Percentiles rank a stretch among this genome's conserved stretches.
Conservation (phyloP, 2,888 invertebrate genomes). For the Furcula furcula region DNA sequence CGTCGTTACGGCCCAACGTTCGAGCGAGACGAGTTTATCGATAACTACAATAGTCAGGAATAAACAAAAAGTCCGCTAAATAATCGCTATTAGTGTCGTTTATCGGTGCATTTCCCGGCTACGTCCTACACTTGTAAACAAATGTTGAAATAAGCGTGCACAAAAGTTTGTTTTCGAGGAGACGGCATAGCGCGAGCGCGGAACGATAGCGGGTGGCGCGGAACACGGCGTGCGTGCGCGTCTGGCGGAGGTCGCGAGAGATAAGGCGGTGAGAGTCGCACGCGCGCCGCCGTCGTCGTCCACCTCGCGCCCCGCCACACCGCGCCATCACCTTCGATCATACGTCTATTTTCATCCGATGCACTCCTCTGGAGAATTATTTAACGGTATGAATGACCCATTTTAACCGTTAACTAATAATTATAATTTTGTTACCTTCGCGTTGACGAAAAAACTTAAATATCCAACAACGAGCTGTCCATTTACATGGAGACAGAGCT, state of each 20-base stretch:
- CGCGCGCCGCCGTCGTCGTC: constrained; percentile 58
- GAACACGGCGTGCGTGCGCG: constrained; percentile 72
- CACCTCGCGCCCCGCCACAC: constrained; percentile 57
- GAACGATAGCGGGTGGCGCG: constrained; percentile 44
- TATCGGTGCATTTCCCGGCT: constrained; percentile 64
- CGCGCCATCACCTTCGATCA: constrained; percentile 63
- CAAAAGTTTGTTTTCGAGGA: constrained; percentile 56
- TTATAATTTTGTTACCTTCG: constrained; percentile 8
- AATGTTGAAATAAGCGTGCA: constrained; percentile 55
- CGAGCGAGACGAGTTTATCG: constrained; percentile 22
- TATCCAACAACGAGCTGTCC: background rate
- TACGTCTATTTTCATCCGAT: constrained; percentile 71
- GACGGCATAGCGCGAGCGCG: constrained; percentile 71
- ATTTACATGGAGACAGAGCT: constrained; percentile 1
- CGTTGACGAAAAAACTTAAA: constrained; percentile 5
- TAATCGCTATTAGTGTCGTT: constrained; percentile 36
- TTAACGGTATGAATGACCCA: constrained; percentile 71
- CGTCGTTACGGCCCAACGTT: constrained; percentile 51
- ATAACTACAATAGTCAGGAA: constrained; percentile 12
- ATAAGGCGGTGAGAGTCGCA: constrained; percentile 80
- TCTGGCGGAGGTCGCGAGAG: constrained; percentile 80
- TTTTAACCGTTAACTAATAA: constrained; percentile 37
- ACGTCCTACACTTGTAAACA: constrained; percentile 57
- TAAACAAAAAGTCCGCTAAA: constrained; percentile 14
- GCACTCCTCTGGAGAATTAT: constrained; percentile 66